A percentile compares a stretch with the other conserved stretches of the same genome.
Conservation (phyloP, 30 jellyfish, hydroid and myxozoan genomes). For the Clytia hemisphaerica region DNA sequence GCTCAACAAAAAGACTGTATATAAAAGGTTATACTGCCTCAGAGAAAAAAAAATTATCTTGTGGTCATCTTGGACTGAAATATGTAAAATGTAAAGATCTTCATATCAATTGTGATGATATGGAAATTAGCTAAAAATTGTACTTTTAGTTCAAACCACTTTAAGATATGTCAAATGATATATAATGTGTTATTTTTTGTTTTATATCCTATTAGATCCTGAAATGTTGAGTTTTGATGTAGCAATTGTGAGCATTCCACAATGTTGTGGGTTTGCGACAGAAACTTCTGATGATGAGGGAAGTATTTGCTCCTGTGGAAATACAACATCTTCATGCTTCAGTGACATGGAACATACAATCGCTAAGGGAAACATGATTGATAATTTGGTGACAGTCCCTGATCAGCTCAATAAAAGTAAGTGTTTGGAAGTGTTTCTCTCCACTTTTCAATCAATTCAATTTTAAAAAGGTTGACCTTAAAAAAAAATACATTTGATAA, state of each 20-base stretch:
- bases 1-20: too few relatives aligned
- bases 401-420: conserved; percentile 75
- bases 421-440: too few relatives aligned
- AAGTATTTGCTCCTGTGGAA: conserved; percentile 53
- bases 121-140: too few relatives aligned
- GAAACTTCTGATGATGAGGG: conserved; percentile 30
- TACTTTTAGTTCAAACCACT: background rate
- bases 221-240: conserved; percentile 62
- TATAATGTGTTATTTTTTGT: background rate
- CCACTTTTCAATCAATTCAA: too few relatives aligned
- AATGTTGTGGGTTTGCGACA: conserved; percentile 62
- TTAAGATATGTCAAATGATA: background rate
- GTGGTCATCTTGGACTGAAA: too few relatives aligned
- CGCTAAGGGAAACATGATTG: conserved; percentile 56
- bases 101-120: too few relatives aligned
- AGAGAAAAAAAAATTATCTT: too few relatives aligned
- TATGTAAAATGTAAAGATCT: too few relatives aligned
- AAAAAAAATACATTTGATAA: too few relatives aligned
- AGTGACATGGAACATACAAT: conserved; percentile 71
- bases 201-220: conserved; percentile 56
- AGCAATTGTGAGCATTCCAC: conserved; percentile 64
- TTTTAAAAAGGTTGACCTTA: too few relatives aligned
- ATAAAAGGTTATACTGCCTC: too few relatives aligned
- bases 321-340: conserved; percentile 21
- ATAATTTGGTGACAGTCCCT: conserved; percentile 58